Conservation (phyloP, 1,140 invertebrate genomes). For the Ooceraea biroi region DNA sequence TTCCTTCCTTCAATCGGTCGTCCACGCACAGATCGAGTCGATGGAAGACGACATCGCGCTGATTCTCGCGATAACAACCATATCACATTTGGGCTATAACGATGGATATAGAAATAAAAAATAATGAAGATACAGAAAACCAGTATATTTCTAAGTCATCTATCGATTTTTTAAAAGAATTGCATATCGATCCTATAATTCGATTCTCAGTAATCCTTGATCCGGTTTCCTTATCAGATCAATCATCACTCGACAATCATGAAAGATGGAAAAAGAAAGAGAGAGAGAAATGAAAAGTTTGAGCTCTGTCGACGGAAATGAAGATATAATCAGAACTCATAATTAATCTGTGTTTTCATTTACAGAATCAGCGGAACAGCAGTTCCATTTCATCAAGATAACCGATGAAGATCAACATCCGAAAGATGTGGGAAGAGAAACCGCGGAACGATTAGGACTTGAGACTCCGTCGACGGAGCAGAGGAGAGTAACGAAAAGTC, state of each 20-base stretch:
- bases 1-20: constrained; percentile 5
- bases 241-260: background rate
- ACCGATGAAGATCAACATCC: background rate
- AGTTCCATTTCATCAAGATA: constrained; percentile 5
- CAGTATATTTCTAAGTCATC: too few relatives aligned
- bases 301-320: background rate
- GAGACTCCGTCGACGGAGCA: background rate
- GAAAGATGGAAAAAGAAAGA: background rate
- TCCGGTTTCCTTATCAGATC: too few relatives aligned
- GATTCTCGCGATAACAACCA: constrained; percentile 25
- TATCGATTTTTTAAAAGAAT: too few relatives aligned
- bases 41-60: constrained; percentile 29
- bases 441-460: background rate
- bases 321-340: background rate
- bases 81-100: background rate
- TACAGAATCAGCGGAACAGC: too few relatives aligned
- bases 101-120: too few relatives aligned
- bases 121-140: too few relatives aligned
- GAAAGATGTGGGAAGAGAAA: background rate
- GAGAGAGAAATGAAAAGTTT: background rate
- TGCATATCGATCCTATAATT: too few relatives aligned
- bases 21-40: constrained; percentile 50
- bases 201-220: too few relatives aligned
- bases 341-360: background rate
- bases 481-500: background rate